These are phyloP conservation scores for Agrenia bidenticulata DNA, from an alignment of 2,888 invertebrate genomes.

Conservation along the genomic window DNA sequence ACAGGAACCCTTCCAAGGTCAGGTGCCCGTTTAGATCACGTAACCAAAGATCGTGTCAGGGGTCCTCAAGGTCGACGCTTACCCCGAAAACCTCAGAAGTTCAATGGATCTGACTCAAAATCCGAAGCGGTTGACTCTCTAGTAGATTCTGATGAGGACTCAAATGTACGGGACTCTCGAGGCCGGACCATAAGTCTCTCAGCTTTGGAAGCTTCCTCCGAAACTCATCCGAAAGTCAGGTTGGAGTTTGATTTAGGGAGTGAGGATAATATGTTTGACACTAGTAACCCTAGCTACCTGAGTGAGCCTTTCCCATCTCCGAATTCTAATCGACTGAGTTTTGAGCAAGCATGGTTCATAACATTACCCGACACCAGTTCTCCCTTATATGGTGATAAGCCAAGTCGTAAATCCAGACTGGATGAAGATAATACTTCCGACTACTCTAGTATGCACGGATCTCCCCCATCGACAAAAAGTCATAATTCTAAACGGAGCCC, in stretches of 20 bases:
- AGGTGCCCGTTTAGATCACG: slow-evolving; percentile 37
- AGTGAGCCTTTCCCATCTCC: slow-evolving; percentile 24
- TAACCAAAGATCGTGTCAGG: slow-evolving; percentile 43
- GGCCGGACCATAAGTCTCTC: slow-evolving; percentile 47
- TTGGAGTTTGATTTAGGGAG: slow-evolving; percentile 42
- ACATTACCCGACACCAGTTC: slow-evolving; percentile 32
- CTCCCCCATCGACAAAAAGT: slow-evolving; percentile 44
- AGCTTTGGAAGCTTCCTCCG: slow-evolving; percentile 45
- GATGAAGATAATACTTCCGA: slow-evolving; percentile 49
- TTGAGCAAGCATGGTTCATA: slow-evolving; percentile 51
- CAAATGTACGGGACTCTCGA: slow-evolving; percentile 28
- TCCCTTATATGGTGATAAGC: slow-evolving; percentile 22
- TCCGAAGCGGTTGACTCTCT: slow-evolving; percentile 31
- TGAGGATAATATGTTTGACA: slow-evolving; percentile 36
- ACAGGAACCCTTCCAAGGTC: slow-evolving; percentile 39
- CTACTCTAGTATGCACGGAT: slow-evolving; percentile 50
- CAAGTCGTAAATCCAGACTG: slow-evolving; percentile 18
- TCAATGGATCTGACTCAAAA: slow-evolving; percentile 8
- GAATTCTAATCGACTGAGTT: slow-evolving; percentile 33
- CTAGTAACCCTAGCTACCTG: slow-evolving; percentile 21
- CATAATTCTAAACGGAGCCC: slow-evolving; percentile 25
- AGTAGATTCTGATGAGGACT: slow-evolving; percentile 37
- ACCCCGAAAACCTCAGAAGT: slow-evolving; percentile 38
- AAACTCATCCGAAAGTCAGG: slow-evolving; percentile 42
- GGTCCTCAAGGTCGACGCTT: slow-evolving; percentile 49